Conservation (phyloP, 1,140 invertebrate genomes). For the Hestina assimilis region DNA sequence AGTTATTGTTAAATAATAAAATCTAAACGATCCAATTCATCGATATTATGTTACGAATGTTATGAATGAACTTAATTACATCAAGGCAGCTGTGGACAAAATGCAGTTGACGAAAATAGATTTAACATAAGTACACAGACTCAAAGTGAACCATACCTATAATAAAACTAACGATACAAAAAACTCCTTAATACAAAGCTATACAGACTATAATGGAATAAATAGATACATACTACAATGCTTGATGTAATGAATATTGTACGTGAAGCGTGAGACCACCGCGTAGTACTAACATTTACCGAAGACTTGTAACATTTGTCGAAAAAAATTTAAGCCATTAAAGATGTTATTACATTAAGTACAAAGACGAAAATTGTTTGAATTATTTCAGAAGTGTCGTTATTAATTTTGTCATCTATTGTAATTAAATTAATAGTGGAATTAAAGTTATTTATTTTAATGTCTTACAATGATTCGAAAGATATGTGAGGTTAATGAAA, state of each 20-base stretch:
- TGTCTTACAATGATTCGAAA: no score
- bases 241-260: constrained; percentile 21
- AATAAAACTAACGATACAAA: background rate
- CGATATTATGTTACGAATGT: constrained; percentile 10
- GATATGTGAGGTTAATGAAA: no score
- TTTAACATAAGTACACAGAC: constrained; percentile 22
- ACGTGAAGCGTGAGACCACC: constrained; percentile 46
- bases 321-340: no score
- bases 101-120: constrained; percentile 46
- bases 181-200: no score
- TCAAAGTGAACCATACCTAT: background rate
- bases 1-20: background rate
- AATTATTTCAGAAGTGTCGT: background rate
- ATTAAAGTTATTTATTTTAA: no score
- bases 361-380: background rate
- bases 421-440: background rate
- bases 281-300: constrained; percentile 31
- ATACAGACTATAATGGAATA: constrained; percentile 6
- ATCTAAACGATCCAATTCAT: background rate
- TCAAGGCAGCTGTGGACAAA: constrained; percentile 49
- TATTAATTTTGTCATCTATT: background rate
- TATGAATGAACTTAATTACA: constrained; percentile 47
- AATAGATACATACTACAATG: background rate
- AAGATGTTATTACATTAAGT: background rate
- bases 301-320: constrained; percentile 27